Evolutionary conservation across 64 coral and sea anemone genomes (phyloP), one percentile per base, ranked within the genome.

Genomic region (Orbicella faveolata): DNA sequence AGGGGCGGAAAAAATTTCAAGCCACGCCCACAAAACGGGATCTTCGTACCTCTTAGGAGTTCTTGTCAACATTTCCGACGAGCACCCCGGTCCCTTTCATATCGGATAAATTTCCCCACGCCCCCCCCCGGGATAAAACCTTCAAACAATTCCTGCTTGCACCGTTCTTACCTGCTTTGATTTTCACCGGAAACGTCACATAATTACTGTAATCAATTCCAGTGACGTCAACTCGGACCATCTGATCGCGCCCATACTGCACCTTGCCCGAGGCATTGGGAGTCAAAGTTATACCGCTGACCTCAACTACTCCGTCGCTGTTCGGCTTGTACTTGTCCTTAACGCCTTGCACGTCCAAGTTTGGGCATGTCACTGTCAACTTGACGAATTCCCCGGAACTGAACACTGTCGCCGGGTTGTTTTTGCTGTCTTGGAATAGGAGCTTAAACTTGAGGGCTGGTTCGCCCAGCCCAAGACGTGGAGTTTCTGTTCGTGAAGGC

Each of bases 101-200:
- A 30, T 30, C 30, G 30, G 30, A 30, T 30, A 53, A 53, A 53
- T 6, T 53, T 10, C 4, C 52, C 52, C 52, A 53, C 52, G 4
- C 30, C 30, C 30, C 30, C 30, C 30, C 30, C 30, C 30, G 30
- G 30, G 30, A 30, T 30, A 70, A 26, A 70, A 70, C 0, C 18
- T 21, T 23, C 64, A 70, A 26, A 70, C 20, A 70, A 10, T 19
- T 26, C 9, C 67, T 26, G 3, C 25, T 11, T 33, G 10, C 11
- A 4, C 67, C 11, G 34, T 37, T 62, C 94, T 63, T 52, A 96
- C 94, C 94, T 48, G 87, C 53, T 51, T 83, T 89, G 4, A 96
- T 64, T n/a, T 87, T 79, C 23, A 96, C 65, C 30, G 90, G 94
- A 61, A 96, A 96, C n/a, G 83, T 93, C 37, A 93, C 90, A 41